Percentiles rank a stretch among this genome's conserved stretches.
Evolutionary conservation across 2,797 vertebrate species (phyloP).

Genomic region (Rhinoraja longicauda): DNA sequence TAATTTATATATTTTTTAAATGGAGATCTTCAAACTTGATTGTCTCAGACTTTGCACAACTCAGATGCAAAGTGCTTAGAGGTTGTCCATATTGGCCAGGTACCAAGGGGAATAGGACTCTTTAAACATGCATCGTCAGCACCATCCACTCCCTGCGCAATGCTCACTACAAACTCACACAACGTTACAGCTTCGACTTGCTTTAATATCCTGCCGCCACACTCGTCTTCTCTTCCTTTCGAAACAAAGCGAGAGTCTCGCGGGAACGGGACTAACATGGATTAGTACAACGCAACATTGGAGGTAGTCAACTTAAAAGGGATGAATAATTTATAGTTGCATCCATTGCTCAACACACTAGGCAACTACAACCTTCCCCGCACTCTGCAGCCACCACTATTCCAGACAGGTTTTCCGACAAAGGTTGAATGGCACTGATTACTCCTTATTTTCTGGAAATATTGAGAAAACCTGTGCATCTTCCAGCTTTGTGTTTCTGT

Average conservation of each 20-base stretch:
- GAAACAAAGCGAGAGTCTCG: neutral
- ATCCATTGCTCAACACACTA: neutral
- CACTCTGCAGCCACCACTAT: neutral
- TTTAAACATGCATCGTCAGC: neutral
- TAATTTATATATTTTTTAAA: conserved; percentile 10
- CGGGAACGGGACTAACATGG: conserved; percentile 13
- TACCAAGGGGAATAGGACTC: neutral
- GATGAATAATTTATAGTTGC: neutral
- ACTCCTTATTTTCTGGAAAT: neutral
- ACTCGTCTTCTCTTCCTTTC: neutral
- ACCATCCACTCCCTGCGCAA: neutral
- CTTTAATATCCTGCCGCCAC: neutral
- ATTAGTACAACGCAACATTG: neutral
- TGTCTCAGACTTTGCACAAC: conserved; percentile 18
- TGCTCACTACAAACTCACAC: neutral
- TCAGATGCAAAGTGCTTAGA: conserved; percentile 18
- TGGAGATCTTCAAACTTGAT: conserved; percentile 24
- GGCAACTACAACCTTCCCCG: neutral
- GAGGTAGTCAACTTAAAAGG: neutral
- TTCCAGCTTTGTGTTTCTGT: neutral
- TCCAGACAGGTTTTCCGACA: neutral
- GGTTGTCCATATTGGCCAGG: neutral
- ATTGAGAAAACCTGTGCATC: neutral
- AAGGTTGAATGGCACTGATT: neutral
- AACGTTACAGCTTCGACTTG: neutral